Evolutionary conservation across 1,140 invertebrate species (phyloP), one percentile per base, ranked within the genome.

Genomic region (Drosophila mojavensis): DNA sequence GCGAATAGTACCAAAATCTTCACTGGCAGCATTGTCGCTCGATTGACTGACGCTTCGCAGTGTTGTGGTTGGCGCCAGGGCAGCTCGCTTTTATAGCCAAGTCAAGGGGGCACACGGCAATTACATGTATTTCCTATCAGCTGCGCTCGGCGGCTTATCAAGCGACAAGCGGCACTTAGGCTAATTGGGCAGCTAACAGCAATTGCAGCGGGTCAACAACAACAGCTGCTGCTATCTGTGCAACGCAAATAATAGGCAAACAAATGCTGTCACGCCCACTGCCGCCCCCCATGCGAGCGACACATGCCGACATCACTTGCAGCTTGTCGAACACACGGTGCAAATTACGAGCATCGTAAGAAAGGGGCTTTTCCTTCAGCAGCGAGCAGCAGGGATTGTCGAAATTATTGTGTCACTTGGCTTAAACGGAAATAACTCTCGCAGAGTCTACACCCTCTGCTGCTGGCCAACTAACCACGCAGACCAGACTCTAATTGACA

Each of bases 11-110:
- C 6, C 4, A 77, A 50, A 2, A 15, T 43, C 28, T 71, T 88
- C 4, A 77, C 10, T 41, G 70, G 58, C 17, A 79, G 61, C 68
- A 79, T 75, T 10, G 5, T 77, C 24, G 26, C 33, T 41, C 28
- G 56, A 53, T 41, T 3, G 33, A 30, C 24, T 13, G 5, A 13
- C 50, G 15, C 45, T 36, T 60, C 47, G 50, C 75, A 39, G 43
- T 79, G 24, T 72, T 62, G 17, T 17, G 55, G 41, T n/a, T 33
- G 54, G n/a, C 50, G 26, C 17, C 3, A 4, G 4, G n/a, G n/a
- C 5, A 17, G 24, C 28, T 20, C 24, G 53, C 76, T 86, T 88
- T 79, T 86, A 86, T 86, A 81, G 73, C 56, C 61, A 24, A 56
- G 17, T 15, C 10, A 36, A 9, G 30, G 53, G 30, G 48, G 36